phyloP scores from a whole-genome alignment of 2,113 vertebrate species.

The Pseudonaja textilis region DNA sequence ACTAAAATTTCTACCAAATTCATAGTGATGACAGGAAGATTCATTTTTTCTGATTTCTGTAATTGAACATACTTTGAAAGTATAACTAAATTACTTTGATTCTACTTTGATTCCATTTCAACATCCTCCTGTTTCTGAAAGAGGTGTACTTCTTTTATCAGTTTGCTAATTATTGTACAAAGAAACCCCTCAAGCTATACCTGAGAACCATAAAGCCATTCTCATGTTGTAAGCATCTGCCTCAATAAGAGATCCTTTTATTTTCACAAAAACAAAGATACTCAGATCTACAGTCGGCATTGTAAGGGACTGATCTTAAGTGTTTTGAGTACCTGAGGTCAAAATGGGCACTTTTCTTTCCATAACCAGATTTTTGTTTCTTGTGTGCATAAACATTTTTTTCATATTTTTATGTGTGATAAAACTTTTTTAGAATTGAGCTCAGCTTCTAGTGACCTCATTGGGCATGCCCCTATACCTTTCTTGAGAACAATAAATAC shows the following conservation, averaged over 20 bases:
- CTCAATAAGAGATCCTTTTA: not conserved
- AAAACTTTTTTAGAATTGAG: not conserved
- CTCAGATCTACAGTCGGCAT: not conserved
- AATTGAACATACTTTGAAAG: not conserved
- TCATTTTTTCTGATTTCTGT: slow-evolving; percentile 1
- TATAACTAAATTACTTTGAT: not conserved
- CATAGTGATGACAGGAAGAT: slow-evolving; percentile 32
- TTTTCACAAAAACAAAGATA: not conserved
- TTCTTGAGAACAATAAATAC: not conserved
- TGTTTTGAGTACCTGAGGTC: not conserved
- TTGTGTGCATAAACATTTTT: not conserved
- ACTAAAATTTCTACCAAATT: not conserved
- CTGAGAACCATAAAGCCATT: not conserved
- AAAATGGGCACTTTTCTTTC: not conserved
- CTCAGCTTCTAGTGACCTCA: not conserved
- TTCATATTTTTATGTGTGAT: not conserved
- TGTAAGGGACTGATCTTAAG: not conserved
- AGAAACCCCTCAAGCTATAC: not conserved
- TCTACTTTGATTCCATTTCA: not conserved
- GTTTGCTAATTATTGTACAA: not conserved
- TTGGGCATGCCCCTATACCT: not conserved
- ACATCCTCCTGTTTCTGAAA: not conserved
- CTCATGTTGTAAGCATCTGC: not conserved
- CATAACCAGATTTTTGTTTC: not conserved
- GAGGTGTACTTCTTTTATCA: not conserved